Base-by-base conservation (phyloP, 2,797 vertebrate species). In the Spondyliosoma cantharus region DNA sequence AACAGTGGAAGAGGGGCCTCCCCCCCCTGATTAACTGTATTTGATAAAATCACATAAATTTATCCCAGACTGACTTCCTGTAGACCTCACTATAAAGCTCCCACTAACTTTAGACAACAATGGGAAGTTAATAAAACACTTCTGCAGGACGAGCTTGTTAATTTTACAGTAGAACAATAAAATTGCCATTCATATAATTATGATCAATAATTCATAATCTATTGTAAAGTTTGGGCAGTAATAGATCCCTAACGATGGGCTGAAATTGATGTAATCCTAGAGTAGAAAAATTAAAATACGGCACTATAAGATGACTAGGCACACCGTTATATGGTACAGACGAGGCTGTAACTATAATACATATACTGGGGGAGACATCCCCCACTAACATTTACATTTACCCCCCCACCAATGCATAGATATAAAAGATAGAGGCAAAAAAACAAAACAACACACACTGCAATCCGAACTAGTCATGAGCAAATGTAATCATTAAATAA, bases 1-100 rank as follows among this genome's bases (percentile, higher is more conserved):
- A 77, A 57, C 68, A 27, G 57, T 37, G 65, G 58, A 71, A 42
- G 45, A 74, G 68, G 43, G 20, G 24, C 27, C 3, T 17, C 13
- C 19, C n/a, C 53, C 14, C 16, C 5, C 2, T 13, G 9, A 11
- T 16, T 48, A 45, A 56, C 46, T 61, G 58, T 22, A 64, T 37
- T 25, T 16, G 68, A 58, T 32, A 63, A 68, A 42, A 11, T 11
- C 37, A 8, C 37, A 37, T 37, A 37, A 9, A 9, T 37, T 37
- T 37, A 62, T 63, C 49, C 13, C 7, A 24, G 9, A 2, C 22
- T 24, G 48, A 48, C 17, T 46, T 27, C 32, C 71, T 67, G 25
- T 25, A 29, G 37, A 20, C 9, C 9, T 27, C 42, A 32, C 9
- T 24, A 8, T n/a, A 24, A 27, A 61, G 37, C 48, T 27, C 29